Percentiles rank a stretch among this genome's conserved stretches.
phyloP scores from a whole-genome alignment of 2,888 invertebrate genomes.

The Esperia sulphurella region DNA sequence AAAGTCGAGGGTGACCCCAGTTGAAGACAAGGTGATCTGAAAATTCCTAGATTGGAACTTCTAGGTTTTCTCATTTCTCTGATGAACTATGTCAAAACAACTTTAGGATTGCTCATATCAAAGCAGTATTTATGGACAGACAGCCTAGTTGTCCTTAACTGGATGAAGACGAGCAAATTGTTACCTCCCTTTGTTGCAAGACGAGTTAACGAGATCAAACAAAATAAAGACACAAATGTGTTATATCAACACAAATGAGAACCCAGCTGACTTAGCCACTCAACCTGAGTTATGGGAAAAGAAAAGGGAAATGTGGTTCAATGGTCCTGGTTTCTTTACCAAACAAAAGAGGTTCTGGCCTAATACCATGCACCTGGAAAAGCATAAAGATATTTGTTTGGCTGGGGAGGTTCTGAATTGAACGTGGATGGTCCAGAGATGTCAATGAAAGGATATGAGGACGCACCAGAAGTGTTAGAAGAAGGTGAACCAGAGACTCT shows the following conservation, averaged over 20 bases:
- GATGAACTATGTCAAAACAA: neutral
- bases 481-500: too few species aligned
- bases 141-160: neutral
- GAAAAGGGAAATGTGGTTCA: neutral
- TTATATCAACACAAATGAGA: neutral
- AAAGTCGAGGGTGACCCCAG: neutral
- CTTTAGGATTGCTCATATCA: neutral
- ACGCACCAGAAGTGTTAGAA: too few species aligned
- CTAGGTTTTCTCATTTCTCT: neutral
- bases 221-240: neutral
- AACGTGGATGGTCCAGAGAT: too few species aligned
- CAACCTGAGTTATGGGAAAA: neutral
- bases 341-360: neutral
- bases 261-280: neutral
- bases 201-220: neutral
- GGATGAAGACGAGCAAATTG: neutral
- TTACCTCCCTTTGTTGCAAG: neutral
- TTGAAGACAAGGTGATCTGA: neutral
- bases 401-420: too few species aligned
- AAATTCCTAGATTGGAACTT: neutral
- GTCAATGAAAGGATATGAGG: too few species aligned
- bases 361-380: neutral
- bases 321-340: neutral
- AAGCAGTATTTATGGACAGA: neutral
- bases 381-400: too few species aligned